Conservation (phyloP, 2,888 invertebrate species). For the Salpingus planirostris region DNA sequence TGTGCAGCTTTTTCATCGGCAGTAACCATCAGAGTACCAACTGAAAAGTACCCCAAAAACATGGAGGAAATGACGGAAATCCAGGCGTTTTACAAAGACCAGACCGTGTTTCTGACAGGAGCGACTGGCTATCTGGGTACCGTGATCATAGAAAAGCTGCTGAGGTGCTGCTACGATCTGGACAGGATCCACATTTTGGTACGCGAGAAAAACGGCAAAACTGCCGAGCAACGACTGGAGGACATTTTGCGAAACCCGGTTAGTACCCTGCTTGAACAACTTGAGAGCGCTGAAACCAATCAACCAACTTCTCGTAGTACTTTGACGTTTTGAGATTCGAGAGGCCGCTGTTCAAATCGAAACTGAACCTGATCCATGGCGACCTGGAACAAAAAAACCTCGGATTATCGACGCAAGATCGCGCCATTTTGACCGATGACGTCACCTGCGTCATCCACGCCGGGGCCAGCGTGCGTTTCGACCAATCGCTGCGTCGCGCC, state of each 20-base stretch:
- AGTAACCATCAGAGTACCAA: no score
- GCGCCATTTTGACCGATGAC: background rate
- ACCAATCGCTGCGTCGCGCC: constrained; percentile 1
- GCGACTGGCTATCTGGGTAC: constrained; percentile 40
- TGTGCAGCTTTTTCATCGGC: no score
- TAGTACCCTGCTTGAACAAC: constrained; percentile 24
- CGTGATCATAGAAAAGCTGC: constrained; percentile 31
- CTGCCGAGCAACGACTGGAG: constrained; percentile 32
- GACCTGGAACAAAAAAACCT: background rate
- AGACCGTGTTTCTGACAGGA: constrained; percentile 35
- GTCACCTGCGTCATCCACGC: background rate
- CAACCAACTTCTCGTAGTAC: background rate
- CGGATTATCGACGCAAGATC: background rate
- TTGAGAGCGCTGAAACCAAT: background rate
- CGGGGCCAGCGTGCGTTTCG: constrained; percentile 2
- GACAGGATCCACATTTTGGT: constrained; percentile 30
- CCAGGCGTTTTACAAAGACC: constrained; percentile 29
- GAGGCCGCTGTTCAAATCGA: background rate
- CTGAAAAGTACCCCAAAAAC: no score
- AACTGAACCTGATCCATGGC: background rate
- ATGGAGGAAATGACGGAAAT: no score
- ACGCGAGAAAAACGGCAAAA: constrained; percentile 31
- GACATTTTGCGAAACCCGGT: constrained; percentile 54
- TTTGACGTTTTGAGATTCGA: background rate
- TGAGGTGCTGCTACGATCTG: constrained; percentile 33